These are phyloP conservation scores for Callosobruchus maculatus DNA, from an alignment of 2,888 invertebrate genomes.

Conservation along the genomic window DNA sequence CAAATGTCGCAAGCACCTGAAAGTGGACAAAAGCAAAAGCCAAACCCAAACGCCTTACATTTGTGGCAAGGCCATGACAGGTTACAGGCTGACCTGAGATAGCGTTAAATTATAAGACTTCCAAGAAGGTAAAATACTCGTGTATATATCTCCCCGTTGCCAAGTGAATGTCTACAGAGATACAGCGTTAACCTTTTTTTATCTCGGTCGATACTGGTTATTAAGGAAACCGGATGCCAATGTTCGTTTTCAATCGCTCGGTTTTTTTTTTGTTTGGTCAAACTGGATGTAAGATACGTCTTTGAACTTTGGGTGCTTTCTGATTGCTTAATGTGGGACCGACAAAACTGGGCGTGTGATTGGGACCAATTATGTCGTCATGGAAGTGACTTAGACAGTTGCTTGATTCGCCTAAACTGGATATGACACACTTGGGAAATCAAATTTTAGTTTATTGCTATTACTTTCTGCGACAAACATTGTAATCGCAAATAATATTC, in stretches of 20 bases:
- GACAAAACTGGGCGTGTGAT: not conserved
- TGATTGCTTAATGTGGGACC: not conserved
- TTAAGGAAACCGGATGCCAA: not conserved
- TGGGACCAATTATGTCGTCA: not conserved
- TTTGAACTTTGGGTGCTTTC: not conserved
- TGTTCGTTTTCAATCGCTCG: not conserved
- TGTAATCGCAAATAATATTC: too few species aligned
- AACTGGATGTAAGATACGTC: not conserved
- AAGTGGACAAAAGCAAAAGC: not conserved
- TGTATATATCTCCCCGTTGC: not conserved
- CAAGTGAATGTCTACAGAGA: not conserved
- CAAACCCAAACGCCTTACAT: not conserved
- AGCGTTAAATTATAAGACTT: not conserved
- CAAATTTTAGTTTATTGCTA: too few species aligned
- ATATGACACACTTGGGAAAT: too few species aligned
- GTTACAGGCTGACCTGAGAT: slow-evolving; percentile 2
- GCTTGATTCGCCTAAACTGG: too few species aligned
- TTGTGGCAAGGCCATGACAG: slow-evolving; percentile 4
- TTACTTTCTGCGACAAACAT: too few species aligned
- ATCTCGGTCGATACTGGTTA: not conserved
- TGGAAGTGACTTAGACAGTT: too few species aligned
- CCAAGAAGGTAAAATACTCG: not conserved
- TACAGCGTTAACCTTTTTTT: not conserved
- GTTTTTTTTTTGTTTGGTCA: not conserved
- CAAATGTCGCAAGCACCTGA: not conserved